Conservation (phyloP, 2,797 vertebrate species). For the Helicolenus hilgendorfi region DNA sequence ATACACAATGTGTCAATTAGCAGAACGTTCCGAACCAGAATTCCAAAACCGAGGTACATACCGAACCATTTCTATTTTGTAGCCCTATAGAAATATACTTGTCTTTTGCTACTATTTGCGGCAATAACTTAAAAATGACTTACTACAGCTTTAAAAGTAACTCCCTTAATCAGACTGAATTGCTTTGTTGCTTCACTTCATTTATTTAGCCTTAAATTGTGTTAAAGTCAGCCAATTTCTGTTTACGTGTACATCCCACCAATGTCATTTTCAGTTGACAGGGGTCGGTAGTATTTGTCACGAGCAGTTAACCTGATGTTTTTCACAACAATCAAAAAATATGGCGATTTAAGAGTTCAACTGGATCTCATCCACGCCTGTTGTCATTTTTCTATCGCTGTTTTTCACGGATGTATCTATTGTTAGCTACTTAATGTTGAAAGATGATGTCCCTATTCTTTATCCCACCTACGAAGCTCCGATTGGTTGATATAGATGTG, state of each 20-base stretch:
- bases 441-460: neutral
- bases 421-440: neutral
- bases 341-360: neutral
- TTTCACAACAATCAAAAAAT: neutral
- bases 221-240: no score
- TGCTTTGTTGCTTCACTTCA: neutral
- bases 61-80: no score
- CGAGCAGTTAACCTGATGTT: neutral
- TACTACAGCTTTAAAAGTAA: neutral
- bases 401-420: neutral
- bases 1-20: no score
- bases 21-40: no score
- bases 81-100: no score
- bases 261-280: neutral
- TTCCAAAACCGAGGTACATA: no score
- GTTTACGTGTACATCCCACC: neutral
- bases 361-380: neutral
- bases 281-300: neutral
- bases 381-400: accelerated
- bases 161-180: neutral
- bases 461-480: neutral
- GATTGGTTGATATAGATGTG: neutral
- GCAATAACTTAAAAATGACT: neutral
- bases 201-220: neutral
- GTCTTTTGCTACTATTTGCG: neutral